Evolutionary conservation across 2,797 vertebrate species (phyloP).

Genomic region (Peromyscus attwateri): DNA sequence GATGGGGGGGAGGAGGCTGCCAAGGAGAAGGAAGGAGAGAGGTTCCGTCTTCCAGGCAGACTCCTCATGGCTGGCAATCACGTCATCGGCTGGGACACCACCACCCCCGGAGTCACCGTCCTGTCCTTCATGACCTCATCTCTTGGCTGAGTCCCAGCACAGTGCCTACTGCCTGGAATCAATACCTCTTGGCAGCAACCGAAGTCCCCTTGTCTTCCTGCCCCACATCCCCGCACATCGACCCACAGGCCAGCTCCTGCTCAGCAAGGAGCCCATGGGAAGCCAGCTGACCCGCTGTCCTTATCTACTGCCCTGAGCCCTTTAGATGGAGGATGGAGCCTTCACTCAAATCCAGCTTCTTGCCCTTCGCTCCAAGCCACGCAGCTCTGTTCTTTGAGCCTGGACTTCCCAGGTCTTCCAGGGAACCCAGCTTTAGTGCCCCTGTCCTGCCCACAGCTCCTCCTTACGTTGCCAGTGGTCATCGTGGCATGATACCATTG

Average conservation of each 20-base stretch:
- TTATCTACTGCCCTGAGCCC: neutral
- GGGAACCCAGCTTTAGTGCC: neutral
- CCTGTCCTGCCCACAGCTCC: neutral
- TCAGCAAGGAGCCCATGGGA: too few relatives aligned
- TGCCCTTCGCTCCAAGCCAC: neutral
- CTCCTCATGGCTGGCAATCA: slow-evolving; percentile 64
- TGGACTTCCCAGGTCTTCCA: neutral
- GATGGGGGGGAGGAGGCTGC: neutral
- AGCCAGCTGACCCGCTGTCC: neutral
- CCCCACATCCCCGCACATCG: neutral
- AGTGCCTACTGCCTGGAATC: slow-evolving; percentile 74
- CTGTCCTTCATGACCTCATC: slow-evolving; percentile 84
- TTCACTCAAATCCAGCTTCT: neutral
- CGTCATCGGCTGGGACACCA: slow-evolving; percentile 62
- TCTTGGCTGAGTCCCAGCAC: slow-evolving; percentile 80
- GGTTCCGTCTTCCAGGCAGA: slow-evolving; percentile 52
- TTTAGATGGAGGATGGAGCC: neutral
- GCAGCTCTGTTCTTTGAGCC: too few relatives aligned
- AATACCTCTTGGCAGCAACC: slow-evolving; percentile 68
- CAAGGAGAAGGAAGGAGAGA: slow-evolving; percentile 65
- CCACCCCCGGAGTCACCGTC: slow-evolving; percentile 47
- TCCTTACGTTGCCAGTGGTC: neutral
- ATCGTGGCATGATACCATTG: neutral
- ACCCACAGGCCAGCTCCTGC: neutral
- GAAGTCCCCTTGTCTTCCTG: neutral